Evolutionary conservation across 2,888 invertebrate species (phyloP).

Genomic region (Phanerotoma sp.): DNA sequence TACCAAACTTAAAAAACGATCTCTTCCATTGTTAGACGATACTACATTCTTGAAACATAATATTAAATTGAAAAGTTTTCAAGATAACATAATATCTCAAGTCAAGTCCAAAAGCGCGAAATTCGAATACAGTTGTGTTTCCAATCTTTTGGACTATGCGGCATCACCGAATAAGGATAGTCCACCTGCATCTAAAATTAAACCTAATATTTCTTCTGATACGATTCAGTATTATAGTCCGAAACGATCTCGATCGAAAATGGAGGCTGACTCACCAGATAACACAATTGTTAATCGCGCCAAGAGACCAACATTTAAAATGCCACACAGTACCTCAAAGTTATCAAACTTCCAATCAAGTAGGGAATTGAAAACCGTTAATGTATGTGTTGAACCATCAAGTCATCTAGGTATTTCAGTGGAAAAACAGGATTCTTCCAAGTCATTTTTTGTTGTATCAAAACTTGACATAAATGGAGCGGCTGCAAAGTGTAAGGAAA

Average conservation of each 20-base stretch:
- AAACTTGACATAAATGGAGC: conserved; percentile 44
- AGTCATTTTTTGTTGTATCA: conserved; percentile 48
- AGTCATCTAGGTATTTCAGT: conserved; percentile 46
- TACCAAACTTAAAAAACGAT: background rate
- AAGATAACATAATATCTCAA: conserved; percentile 8
- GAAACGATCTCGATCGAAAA: conserved; percentile 45
- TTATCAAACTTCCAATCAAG: conserved; percentile 36
- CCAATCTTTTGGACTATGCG: conserved; percentile 48
- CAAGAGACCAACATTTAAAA: conserved; percentile 35
- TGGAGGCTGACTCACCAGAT: conserved; percentile 34
- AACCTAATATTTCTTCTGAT: background rate
- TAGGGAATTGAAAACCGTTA: conserved; percentile 49
- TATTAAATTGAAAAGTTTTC: conserved; percentile 29
- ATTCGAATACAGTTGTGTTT: conserved; percentile 20
- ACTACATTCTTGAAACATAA: conserved; percentile 18
- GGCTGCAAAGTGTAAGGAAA: conserved; percentile 54
- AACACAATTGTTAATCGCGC: conserved; percentile 23
- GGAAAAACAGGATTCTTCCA: conserved; percentile 46
- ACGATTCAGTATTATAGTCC: conserved; percentile 43
- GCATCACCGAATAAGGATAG: conserved; percentile 52
- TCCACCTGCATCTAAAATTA: conserved; percentile 46
- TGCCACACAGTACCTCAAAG: conserved; percentile 5
- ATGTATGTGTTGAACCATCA: conserved; percentile 37
- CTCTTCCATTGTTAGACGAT: conserved; percentile 5
- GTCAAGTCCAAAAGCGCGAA: conserved; percentile 18